Conservation (phyloP, 2,797 vertebrate genomes). For the Characodon lateralis region DNA sequence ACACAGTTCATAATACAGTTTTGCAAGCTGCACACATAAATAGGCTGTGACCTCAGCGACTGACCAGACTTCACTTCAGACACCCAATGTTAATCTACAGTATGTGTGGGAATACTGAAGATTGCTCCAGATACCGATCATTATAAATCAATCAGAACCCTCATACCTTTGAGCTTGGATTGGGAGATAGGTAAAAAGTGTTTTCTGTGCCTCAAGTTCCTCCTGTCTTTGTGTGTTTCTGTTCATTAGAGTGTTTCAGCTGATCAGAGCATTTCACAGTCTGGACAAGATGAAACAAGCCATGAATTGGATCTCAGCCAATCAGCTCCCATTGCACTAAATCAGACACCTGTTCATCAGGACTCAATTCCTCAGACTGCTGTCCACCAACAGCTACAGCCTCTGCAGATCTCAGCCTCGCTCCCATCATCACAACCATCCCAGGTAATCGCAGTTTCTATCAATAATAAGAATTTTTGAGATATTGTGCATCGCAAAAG, state of each 20-base stretch:
- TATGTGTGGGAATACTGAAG: not conserved
- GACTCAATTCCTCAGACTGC: slow-evolving; percentile 75
- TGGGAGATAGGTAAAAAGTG: slow-evolving; percentile 4
- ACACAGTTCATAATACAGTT: not conserved
- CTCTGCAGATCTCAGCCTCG: slow-evolving; percentile 81
- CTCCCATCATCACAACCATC: slow-evolving; percentile 64
- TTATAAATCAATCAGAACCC: not conserved
- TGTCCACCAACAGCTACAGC: slow-evolving; percentile 79
- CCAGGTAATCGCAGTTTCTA: slow-evolving; percentile 63
- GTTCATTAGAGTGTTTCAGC: slow-evolving; percentile 64
- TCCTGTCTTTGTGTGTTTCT: slow-evolving; percentile 15
- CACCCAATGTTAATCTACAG: not conserved
- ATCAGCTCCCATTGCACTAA: slow-evolving; percentile 61
- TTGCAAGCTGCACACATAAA: not conserved
- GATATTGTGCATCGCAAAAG: not conserved
- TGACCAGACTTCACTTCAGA: not conserved
- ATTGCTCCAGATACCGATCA: too few species aligned
- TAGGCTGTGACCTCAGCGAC: not conserved
- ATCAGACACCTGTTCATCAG: slow-evolving; percentile 71
- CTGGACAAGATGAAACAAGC: slow-evolving; percentile 76
- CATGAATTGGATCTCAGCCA: slow-evolving; percentile 72
- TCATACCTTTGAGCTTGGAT: not conserved
- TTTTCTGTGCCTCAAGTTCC: slow-evolving; percentile 34
- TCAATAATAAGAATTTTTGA: not conserved
- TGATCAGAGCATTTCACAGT: slow-evolving; percentile 75